Percentiles rank a stretch among this genome's conserved stretches.
phyloP scores from a whole-genome alignment of 2,888 invertebrate genomes.

The Merodon equestris region DNA sequence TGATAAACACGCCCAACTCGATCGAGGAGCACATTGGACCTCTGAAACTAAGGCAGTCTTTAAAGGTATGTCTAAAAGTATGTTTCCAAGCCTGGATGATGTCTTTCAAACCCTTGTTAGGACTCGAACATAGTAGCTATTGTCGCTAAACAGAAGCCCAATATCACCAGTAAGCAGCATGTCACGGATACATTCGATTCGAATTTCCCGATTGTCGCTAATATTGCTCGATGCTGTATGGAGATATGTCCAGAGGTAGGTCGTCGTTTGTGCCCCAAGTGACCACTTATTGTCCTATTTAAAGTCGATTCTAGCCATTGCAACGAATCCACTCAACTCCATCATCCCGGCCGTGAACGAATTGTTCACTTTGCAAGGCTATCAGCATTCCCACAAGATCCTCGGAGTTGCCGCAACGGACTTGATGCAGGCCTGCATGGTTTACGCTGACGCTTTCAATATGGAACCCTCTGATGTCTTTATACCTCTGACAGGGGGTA shows the following conservation, averaged over 20 bases:
- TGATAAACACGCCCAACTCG: constrained; percentile 52
- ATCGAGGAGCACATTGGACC: constrained; percentile 56
- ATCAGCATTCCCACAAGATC: constrained; percentile 62
- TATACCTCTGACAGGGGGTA: constrained; percentile 67
- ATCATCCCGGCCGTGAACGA: constrained; percentile 65
- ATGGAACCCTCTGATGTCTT: constrained; percentile 64
- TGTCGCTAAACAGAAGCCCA: constrained; percentile 39
- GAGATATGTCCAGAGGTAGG: constrained; percentile 68
- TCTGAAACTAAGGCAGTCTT: constrained; percentile 51
- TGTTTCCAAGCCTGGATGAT: background rate
- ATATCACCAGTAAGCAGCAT: constrained; percentile 7
- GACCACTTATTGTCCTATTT: background rate
- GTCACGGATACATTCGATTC: constrained; percentile 40
- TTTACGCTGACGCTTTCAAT: constrained; percentile 48
- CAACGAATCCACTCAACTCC: constrained; percentile 64
- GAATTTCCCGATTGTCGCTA: constrained; percentile 64
- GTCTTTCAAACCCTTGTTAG: constrained; percentile 6
- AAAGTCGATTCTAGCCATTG: constrained; percentile 65
- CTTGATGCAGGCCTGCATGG: constrained; percentile 59
- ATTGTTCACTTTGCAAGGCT: constrained; percentile 50
- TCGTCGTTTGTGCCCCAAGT: no score
- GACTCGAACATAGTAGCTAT: constrained; percentile 55
- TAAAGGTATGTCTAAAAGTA: constrained; percentile 44
- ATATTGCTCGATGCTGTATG: constrained; percentile 65
- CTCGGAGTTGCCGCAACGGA: constrained; percentile 67